Percentiles rank a stretch among this genome's conserved stretches.
Conservation (phyloP, 2,797 vertebrate species). For the Enteromius anoplus region DNA sequence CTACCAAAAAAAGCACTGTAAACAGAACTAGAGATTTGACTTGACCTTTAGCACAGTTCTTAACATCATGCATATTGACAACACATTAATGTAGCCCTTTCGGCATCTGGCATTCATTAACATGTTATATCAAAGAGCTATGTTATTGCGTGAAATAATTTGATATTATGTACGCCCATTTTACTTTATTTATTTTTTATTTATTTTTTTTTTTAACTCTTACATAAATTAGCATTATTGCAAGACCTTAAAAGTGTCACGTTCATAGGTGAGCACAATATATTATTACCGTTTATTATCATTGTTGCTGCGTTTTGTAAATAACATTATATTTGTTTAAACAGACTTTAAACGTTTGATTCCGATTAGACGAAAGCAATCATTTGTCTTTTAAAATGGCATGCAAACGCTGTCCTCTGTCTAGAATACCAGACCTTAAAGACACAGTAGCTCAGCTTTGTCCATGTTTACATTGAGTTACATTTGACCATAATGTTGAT, state of each 20-base stretch:
- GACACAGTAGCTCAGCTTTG: neutral
- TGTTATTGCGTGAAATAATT: neutral
- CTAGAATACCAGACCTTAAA: neutral
- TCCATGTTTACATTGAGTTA: neutral
- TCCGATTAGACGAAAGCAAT: neutral
- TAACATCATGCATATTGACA: conserved; percentile 15
- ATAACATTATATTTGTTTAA: neutral
- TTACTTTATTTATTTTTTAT: neutral
- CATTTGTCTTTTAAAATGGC: neutral
- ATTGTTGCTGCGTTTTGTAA: neutral
- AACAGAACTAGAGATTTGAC: conserved; percentile 58
- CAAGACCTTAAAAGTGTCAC: neutral
- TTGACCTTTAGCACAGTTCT: conserved; percentile 52
- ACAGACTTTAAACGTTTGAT: neutral
- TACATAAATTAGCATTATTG: neutral
- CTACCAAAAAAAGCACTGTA: conserved; percentile 69
- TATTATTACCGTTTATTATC: neutral
- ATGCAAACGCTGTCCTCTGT: neutral
- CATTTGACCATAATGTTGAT: neutral
- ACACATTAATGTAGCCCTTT: conserved; percentile 25
- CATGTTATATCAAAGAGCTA: neutral
- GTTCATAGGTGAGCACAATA: neutral
- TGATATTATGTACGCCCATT: neutral
- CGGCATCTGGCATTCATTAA: neutral
- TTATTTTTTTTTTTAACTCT: neutral